Evolutionary conservation across 2,888 invertebrate species (phyloP).

Genomic region (Gymnoscelis rufifasciata): DNA sequence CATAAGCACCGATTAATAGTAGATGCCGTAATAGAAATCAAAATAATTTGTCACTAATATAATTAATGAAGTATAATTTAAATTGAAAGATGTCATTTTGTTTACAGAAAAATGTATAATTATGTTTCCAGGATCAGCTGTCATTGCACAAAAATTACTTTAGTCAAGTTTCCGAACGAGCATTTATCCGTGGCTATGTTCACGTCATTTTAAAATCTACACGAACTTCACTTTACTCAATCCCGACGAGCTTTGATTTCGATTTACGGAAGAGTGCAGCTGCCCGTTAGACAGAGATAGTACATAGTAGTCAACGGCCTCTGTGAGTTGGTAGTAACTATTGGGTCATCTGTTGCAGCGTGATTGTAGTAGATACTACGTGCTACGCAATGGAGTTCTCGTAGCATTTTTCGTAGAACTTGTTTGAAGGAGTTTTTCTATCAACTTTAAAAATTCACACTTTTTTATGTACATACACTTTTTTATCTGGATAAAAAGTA

Average conservation of each 20-base stretch:
- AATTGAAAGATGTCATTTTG: too few species aligned
- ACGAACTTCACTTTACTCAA: constrained; percentile 63
- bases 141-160: neutral
- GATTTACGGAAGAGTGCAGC: constrained; percentile 76
- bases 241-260: constrained; percentile 78
- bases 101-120: neutral
- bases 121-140: neutral
- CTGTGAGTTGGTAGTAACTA: constrained; percentile 52
- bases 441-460: constrained; percentile 11
- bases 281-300: constrained; percentile 54
- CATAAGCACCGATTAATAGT: neutral
- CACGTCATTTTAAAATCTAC: constrained; percentile 41
- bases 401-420: constrained; percentile 42
- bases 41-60: too few species aligned
- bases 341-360: constrained; percentile 6
- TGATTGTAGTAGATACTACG: constrained; percentile 33
- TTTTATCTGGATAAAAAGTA: too few species aligned
- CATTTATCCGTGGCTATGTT: constrained; percentile 48
- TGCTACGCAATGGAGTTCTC: constrained; percentile 58
- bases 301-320: constrained; percentile 71
- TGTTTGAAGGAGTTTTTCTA: constrained; percentile 14
- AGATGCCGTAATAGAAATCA: too few species aligned
- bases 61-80: too few species aligned
- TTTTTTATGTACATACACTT: neutral
- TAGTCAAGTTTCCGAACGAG: constrained; percentile 50